Evolutionary conservation across 35 echinoderm and acorn worm species (phyloP).

Genomic region (Hemicentrotus pulcherrimus): DNA sequence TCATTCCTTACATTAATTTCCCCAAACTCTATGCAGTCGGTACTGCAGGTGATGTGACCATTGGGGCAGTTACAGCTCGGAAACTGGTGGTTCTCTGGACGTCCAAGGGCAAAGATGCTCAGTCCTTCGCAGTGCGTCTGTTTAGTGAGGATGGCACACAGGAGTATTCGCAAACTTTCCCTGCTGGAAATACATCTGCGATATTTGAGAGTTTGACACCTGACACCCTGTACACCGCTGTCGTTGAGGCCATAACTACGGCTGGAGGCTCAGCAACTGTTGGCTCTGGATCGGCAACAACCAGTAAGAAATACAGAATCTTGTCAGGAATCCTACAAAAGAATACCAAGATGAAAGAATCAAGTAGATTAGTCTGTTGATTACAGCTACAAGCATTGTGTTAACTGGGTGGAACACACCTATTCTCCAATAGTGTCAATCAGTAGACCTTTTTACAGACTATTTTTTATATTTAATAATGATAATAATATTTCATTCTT

Average conservation of each 20-base stretch:
- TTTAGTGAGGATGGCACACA: conserved; percentile 1
- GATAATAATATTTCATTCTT: too few species aligned
- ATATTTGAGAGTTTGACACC: background rate
- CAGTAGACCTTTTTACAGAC: too few species aligned
- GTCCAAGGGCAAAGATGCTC: background rate
- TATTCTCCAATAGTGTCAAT: too few species aligned
- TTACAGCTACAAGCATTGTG: too few species aligned
- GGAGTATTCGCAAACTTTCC: background rate
- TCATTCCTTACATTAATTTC: background rate
- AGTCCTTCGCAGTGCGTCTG: background rate
- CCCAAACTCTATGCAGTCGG: background rate
- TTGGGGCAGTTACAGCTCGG: background rate
- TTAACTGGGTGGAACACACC: background rate
- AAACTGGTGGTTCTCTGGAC: background rate
- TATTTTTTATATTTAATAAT: background rate
- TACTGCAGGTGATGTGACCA: background rate
- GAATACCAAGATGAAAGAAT: too few species aligned
- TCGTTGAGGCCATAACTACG: background rate
- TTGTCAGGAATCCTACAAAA: background rate
- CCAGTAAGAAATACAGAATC: background rate
- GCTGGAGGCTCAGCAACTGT: background rate
- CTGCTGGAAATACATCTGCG: background rate
- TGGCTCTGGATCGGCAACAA: conserved; percentile 4
- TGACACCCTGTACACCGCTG: conserved; percentile 2
- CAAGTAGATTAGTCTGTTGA: too few species aligned